These are phyloP conservation scores for Clarias laeviceps DNA, from an alignment of 2,797 vertebrate genomes.

Conservation along the genomic window DNA sequence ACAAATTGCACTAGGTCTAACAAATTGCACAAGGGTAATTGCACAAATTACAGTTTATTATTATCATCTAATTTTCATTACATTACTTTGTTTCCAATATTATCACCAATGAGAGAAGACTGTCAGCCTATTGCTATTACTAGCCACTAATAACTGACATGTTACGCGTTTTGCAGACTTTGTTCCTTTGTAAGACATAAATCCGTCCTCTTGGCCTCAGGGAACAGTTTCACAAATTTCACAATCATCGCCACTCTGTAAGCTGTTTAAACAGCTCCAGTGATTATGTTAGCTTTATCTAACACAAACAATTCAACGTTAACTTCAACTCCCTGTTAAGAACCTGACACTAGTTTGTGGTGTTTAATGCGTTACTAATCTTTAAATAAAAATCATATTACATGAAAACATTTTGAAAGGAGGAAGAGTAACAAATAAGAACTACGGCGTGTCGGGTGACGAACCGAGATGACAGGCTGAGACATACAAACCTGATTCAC, in stretches of 20 bases:
- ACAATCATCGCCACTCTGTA: neutral
- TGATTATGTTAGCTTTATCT: neutral
- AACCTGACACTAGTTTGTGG: neutral
- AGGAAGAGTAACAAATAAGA: neutral
- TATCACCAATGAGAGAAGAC: neutral
- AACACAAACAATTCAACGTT: neutral
- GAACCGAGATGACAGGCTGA: neutral
- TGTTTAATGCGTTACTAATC: neutral
- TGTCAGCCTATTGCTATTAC: neutral
- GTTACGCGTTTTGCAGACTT: neutral
- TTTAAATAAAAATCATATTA: neutral
- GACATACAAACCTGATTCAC: neutral
- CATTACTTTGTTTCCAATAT: neutral
- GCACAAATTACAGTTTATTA: too few species aligned
- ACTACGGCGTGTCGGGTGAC: neutral
- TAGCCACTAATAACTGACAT: neutral
- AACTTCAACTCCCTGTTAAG: neutral
- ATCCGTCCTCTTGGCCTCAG: neutral
- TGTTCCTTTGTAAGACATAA: slow-evolving; percentile 10
- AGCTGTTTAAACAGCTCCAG: slow-evolving; percentile 17
- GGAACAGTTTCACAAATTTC: neutral
- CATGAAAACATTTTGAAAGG: neutral
- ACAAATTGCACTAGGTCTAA: too few species aligned
- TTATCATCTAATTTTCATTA: too few species aligned
- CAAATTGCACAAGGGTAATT: too few species aligned